These are phyloP conservation scores for Epinotia brunnichana DNA, from an alignment of 2,888 invertebrate genomes.

Conservation along the genomic window DNA sequence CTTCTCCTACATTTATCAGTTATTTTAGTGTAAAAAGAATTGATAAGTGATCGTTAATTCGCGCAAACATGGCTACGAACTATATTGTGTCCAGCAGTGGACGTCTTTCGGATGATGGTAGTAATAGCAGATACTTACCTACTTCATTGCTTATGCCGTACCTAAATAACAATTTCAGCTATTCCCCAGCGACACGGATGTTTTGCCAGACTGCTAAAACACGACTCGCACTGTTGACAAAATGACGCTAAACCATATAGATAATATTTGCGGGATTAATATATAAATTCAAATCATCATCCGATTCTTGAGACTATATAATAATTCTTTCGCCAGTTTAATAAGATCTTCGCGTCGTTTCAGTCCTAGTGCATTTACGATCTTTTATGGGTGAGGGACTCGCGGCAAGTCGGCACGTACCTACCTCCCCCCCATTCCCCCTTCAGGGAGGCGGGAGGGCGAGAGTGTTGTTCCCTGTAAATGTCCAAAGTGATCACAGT, in stretches of 20 bases:
- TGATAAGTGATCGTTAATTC: too few species aligned
- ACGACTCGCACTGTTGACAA: background rate
- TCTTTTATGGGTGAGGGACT: slow-evolving; percentile 9
- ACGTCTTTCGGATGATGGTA: too few species aligned
- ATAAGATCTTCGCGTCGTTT: slow-evolving; percentile 10
- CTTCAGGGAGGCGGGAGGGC: slow-evolving; percentile 43
- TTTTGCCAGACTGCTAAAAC: background rate
- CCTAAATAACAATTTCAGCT: too few species aligned
- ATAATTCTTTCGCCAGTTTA: background rate
- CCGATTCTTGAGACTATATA: slow-evolving; percentile 2
- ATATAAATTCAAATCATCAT: slow-evolving; percentile 27
- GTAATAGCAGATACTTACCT: too few species aligned
- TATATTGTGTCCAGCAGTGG: too few species aligned
- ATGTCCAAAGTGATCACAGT: slow-evolving; percentile 73
- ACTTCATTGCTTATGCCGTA: too few species aligned
- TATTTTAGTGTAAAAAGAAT: too few species aligned
- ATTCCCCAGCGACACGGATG: too few species aligned
- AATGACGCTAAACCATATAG: slow-evolving; percentile 16
- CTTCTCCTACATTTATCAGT: too few species aligned
- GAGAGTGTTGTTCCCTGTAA: slow-evolving; percentile 77
- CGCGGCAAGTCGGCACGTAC: slow-evolving; percentile 16
- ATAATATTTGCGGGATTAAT: slow-evolving; percentile 21
- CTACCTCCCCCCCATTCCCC: background rate
- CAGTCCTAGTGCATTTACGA: slow-evolving; percentile 23
- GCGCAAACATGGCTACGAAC: too few species aligned